These are phyloP conservation scores for Anhinga anhinga DNA, from an alignment of 2,113 vertebrate genomes.

Conservation along the genomic window DNA sequence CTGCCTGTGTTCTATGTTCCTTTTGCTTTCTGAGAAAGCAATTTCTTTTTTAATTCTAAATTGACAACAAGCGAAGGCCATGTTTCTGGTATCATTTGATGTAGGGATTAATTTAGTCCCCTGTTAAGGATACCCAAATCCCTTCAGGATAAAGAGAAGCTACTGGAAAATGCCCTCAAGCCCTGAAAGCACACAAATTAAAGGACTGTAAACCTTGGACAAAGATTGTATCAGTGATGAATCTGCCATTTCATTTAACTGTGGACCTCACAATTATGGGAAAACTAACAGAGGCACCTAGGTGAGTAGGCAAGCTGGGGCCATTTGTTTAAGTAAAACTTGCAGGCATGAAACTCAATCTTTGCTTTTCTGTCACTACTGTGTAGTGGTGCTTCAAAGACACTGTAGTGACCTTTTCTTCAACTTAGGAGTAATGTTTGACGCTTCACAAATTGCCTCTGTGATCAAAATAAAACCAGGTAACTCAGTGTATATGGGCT, in stretches of 20 bases:
- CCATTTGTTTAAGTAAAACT: constrained; percentile 50
- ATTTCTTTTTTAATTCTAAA: not conserved
- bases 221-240: constrained; percentile 67
- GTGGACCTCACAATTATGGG: constrained; percentile 13
- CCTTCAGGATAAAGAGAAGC: not conserved
- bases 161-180: constrained; percentile 30
- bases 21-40: not conserved
- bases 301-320: not conserved
- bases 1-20: not conserved
- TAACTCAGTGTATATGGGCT: not conserved
- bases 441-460: not conserved
- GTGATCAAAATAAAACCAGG: not conserved
- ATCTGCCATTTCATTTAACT: constrained; percentile 45
- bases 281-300: constrained; percentile 18
- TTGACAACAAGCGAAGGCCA: not conserved
- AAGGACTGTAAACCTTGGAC: constrained; percentile 31
- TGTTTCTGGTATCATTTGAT: not conserved
- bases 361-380: constrained; percentile 50
- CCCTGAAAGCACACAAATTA: constrained; percentile 20
- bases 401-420: constrained; percentile 47
- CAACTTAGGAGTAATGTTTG: constrained; percentile 23
- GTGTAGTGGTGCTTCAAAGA: not conserved
- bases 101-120: constrained; percentile 22
- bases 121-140: constrained; percentile 9
- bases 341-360: not conserved